phyloP scores from a whole-genome alignment of 2,113 vertebrate genomes.

The Cepphus grylle region DNA sequence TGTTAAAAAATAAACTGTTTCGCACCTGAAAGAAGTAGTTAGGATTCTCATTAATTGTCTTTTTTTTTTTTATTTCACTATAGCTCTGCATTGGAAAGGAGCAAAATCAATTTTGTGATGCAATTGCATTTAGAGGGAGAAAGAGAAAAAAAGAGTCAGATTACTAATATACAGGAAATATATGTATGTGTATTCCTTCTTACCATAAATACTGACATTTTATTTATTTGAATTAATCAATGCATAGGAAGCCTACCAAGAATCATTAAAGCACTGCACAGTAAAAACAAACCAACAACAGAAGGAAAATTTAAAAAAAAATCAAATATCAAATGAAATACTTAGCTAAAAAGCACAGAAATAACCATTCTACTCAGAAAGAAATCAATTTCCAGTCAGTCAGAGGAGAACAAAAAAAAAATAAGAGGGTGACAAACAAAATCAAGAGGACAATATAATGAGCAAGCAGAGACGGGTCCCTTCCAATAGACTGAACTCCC shows the following conservation, averaged over 20 bases:
- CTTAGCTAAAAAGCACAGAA: conserved; percentile 8
- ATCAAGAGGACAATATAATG: neutral
- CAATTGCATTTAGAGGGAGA: conserved; percentile 4
- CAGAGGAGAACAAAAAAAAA: neutral
- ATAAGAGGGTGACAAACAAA: neutral
- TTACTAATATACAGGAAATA: conserved; percentile 52
- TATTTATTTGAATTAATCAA: conserved; percentile 45
- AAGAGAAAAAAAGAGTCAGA: conserved; percentile 16
- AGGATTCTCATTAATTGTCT: neutral
- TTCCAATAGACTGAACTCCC: neutral
- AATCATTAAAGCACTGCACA: neutral
- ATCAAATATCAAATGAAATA: neutral
- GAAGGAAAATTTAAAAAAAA: neutral
- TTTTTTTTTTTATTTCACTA: neutral
- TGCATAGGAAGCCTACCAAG: conserved; percentile 10
- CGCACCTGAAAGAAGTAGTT: neutral
- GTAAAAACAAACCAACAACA: neutral
- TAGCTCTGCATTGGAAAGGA: neutral
- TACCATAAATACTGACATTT: conserved; percentile 39
- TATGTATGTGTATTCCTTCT: neutral
- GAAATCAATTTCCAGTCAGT: conserved; percentile 50
- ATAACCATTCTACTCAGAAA: neutral
- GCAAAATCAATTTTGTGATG: conserved; percentile 17
- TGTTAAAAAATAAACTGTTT: neutral
- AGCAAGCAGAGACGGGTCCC: neutral